phyloP scores from a whole-genome alignment of 1,140 invertebrate species.

The Euschistus heros region DNA sequence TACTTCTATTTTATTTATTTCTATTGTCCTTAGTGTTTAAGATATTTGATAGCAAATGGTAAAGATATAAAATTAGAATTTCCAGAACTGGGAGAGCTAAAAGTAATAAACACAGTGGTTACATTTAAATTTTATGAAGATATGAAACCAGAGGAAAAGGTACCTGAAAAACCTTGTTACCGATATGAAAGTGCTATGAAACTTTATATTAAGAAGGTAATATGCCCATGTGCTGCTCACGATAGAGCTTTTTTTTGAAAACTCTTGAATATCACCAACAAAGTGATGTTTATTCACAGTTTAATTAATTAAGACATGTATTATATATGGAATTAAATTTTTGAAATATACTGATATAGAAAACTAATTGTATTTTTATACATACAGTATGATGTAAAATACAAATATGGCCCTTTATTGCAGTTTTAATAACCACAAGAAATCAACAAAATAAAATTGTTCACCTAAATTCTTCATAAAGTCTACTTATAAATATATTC shows the following conservation, averaged over 20 bases:
- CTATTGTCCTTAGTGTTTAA: not conserved
- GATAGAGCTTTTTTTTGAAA: not conserved
- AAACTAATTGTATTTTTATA: conserved; percentile 34
- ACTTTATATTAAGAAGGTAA: not conserved
- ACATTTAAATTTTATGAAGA: not conserved
- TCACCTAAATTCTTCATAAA: not conserved
- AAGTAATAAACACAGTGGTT: not conserved
- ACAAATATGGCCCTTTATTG: not conserved
- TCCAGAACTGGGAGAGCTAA: not conserved
- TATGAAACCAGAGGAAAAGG: not conserved
- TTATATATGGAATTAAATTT: too few relatives aligned
- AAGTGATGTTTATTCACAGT: too few relatives aligned
- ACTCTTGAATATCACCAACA: too few relatives aligned
- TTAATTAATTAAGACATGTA: too few relatives aligned
- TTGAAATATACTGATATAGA: too few relatives aligned
- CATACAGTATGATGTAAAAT: not conserved
- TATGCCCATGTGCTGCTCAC: not conserved
- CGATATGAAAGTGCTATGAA: not conserved
- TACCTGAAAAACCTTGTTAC: not conserved
- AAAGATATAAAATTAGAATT: not conserved
- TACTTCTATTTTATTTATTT: too few relatives aligned
- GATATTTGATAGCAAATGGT: not conserved
- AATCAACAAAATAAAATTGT: not conserved
- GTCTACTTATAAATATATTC: too few relatives aligned
- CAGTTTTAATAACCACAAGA: not conserved